phyloP scores from a whole-genome alignment of 2,888 invertebrate species.

The Clusia tigrina region DNA sequence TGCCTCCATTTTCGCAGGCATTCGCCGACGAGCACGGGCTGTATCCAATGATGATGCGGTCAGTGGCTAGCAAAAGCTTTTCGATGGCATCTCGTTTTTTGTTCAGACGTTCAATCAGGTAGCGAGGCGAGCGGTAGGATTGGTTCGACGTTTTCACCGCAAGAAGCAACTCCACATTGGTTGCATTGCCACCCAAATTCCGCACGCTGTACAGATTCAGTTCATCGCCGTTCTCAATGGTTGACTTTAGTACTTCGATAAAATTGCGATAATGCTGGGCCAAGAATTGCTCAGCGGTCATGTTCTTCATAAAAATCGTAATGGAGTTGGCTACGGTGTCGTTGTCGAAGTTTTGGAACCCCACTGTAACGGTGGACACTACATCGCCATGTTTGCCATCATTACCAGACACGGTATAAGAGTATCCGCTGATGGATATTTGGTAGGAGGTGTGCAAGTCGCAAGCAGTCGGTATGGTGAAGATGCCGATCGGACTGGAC shows the following conservation, averaged over 20 bases:
- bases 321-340: conserved; percentile 83
- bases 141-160: conserved; percentile 70
- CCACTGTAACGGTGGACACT: conserved; percentile 83
- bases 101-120: conserved; percentile 72
- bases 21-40: conserved; percentile 75
- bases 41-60: conserved; percentile 74
- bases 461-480: conserved; percentile 80
- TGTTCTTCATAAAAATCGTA: conserved; percentile 77
- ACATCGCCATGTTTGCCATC: conserved; percentile 90
- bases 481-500: conserved; percentile 66
- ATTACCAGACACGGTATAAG: conserved; percentile 83
- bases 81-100: conserved; percentile 73
- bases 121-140: conserved; percentile 72
- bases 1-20: conserved; percentile 80
- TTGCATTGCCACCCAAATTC: conserved; percentile 62
- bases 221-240: conserved; percentile 72
- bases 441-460: conserved; percentile 79
- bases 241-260: conserved; percentile 72
- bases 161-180: conserved; percentile 75
- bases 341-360: conserved; percentile 83
- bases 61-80: conserved; percentile 68
- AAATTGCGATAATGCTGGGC: conserved; percentile 78
- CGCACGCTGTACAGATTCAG: conserved; percentile 78
- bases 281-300: conserved; percentile 80
- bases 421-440: conserved; percentile 74